Percentiles rank a stretch among this genome's conserved stretches.
phyloP scores from a whole-genome alignment of 1,140 invertebrate species.

The Aradophagus sp. region DNA sequence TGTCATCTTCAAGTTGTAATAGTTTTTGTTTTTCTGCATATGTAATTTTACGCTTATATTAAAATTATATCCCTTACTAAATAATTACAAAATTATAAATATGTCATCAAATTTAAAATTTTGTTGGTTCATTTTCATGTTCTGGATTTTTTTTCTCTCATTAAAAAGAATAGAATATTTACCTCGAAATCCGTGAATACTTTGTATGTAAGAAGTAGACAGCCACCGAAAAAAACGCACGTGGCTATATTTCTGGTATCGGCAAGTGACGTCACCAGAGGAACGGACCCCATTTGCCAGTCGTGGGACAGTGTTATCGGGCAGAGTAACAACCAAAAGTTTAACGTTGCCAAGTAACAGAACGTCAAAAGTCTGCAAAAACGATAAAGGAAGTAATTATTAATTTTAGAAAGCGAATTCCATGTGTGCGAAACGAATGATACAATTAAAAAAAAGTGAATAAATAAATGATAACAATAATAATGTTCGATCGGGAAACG shows the following conservation, averaged over 20 bases:
- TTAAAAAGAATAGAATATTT: conserved; percentile 5
- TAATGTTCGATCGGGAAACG: no score
- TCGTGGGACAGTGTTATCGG: conserved; percentile 86
- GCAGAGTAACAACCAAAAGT: conserved; percentile 87
- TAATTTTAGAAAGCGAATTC: no score
- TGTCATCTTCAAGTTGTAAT: no score
- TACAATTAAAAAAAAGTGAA: no score
- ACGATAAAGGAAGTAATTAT: no score
- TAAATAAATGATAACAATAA: no score
- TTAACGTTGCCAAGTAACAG: conserved; percentile 86
- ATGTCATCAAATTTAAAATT: no score
- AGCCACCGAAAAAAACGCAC: conserved; percentile 79
- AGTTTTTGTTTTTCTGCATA: no score
- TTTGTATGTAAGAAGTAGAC: conserved; percentile 77
- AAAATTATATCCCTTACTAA: no score
- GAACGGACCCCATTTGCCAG: conserved; percentile 92
- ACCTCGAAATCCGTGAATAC: conserved; percentile 82
- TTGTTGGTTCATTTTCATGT: neutral
- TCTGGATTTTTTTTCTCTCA: conserved; percentile 31
- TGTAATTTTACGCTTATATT: no score
- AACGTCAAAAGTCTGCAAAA: conserved; percentile 82
- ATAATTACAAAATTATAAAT: no score
- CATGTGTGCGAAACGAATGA: no score
- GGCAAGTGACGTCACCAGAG: conserved; percentile 80
- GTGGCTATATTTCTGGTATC: conserved; percentile 84